Evolutionary conservation across 2,113 vertebrate genomes (phyloP).

Genomic region (Pomatostomus ruficeps): DNA sequence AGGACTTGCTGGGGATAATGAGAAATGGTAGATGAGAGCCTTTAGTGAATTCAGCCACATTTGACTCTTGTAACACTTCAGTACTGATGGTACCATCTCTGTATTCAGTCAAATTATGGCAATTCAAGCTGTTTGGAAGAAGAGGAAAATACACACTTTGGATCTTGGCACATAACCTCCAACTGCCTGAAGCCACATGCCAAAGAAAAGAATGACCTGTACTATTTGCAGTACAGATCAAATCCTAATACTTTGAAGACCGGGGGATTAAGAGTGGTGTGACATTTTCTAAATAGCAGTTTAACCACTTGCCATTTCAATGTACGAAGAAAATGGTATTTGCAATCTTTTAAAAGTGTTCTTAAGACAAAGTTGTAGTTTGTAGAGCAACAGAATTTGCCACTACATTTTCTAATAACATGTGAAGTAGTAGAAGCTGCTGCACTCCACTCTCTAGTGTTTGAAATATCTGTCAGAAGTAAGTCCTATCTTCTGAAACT

Average conservation of each 20-base stretch:
- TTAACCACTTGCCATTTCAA: not conserved
- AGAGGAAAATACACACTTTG: not conserved
- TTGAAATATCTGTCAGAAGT: not conserved
- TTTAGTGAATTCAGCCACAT: not conserved
- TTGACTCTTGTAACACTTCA: not conserved
- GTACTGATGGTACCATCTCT: rapidly evolving
- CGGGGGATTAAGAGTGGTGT: not conserved
- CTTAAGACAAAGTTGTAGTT: not conserved
- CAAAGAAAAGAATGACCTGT: not conserved
- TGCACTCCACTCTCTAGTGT: not conserved
- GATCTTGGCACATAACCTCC: not conserved
- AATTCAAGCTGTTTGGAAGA: not conserved
- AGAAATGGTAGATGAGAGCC: not conserved
- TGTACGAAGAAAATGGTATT: not conserved
- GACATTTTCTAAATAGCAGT: not conserved
- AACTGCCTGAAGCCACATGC: not conserved
- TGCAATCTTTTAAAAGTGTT: not conserved
- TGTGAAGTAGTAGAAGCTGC: not conserved
- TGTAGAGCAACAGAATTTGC: not conserved
- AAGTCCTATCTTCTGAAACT: not conserved
- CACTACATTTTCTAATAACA: not conserved
- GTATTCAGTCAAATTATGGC: not conserved
- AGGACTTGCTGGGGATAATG: not conserved
- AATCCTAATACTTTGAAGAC: not conserved
- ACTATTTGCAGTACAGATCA: not conserved